Conservation (phyloP, 2,113 vertebrate genomes). For the Oncorhynchus kisutch region DNA sequence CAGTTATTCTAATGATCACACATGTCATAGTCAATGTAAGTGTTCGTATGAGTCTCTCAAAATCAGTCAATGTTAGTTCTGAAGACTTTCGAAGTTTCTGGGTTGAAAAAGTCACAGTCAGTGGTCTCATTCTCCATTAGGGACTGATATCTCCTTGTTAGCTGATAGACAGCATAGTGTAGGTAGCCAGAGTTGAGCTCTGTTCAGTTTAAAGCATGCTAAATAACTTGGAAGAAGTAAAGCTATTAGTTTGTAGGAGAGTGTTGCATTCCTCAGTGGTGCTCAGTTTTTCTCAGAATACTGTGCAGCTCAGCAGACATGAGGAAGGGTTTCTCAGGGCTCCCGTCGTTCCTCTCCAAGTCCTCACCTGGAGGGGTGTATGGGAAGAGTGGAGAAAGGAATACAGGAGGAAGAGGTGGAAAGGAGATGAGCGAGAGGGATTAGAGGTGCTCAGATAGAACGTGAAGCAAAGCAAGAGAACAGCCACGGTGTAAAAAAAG, state of each 20-base stretch:
- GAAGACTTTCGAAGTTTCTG: background rate
- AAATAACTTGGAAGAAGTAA: background rate
- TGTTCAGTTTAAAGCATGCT: slow-evolving; percentile 24
- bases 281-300: slow-evolving; percentile 81
- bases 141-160: background rate
- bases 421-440: background rate
- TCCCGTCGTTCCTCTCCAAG: slow-evolving; percentile 90
- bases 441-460: background rate
- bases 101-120: background rate
- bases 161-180: background rate
- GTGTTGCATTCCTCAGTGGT: slow-evolving; percentile 5
- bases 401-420: background rate
- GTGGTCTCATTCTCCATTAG: background rate
- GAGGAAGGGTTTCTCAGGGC: slow-evolving; percentile 84
- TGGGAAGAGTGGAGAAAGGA: background rate
- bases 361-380: slow-evolving; percentile 81
- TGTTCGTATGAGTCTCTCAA: background rate
- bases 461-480: no score
- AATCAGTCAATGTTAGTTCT: no score
- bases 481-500: no score
- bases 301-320: slow-evolving; percentile 85
- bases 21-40: background rate
- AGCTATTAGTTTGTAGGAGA: background rate
- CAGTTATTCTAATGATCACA: background rate
- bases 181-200: background rate